phyloP scores from a whole-genome alignment of 2,797 vertebrate species.

The Myiothlypis coronata region DNA sequence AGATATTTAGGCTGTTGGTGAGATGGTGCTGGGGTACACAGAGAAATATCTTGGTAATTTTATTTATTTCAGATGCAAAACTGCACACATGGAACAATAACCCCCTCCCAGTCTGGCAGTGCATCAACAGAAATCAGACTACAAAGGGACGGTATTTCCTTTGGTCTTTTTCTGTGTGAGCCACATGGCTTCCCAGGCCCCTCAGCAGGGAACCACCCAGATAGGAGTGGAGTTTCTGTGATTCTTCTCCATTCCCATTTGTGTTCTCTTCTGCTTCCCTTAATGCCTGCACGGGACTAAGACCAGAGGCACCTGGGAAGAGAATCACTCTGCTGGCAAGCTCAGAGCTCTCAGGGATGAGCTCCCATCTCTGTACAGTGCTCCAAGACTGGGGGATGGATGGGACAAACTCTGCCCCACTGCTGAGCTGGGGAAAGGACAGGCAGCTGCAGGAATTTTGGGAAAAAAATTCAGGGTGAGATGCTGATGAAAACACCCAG shows the following conservation, averaged over 20 bases:
- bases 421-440: not conserved
- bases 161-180: not conserved
- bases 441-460: not conserved
- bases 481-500: not conserved
- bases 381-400: not conserved
- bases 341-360: not conserved
- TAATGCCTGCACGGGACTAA: not conserved
- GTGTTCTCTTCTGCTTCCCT: not conserved
- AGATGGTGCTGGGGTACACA: fast-evolving
- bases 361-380: not conserved
- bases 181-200: not conserved
- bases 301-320: not conserved
- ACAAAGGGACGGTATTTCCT: not conserved
- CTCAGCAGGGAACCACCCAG: not conserved
- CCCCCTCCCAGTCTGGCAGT: not conserved
- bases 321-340: not conserved
- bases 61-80: not conserved
- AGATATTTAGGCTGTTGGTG: not conserved
- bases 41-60: not conserved
- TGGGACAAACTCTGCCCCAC: fast-evolving
- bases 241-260: not conserved
- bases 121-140: not conserved
- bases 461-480: not conserved
- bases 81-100: not conserved
- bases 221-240: not conserved